Percentiles rank a stretch among this genome's conserved stretches.
Conservation (phyloP, 53 echinoderm and acorn worm genomes). For the Holothuria leucospilota region DNA sequence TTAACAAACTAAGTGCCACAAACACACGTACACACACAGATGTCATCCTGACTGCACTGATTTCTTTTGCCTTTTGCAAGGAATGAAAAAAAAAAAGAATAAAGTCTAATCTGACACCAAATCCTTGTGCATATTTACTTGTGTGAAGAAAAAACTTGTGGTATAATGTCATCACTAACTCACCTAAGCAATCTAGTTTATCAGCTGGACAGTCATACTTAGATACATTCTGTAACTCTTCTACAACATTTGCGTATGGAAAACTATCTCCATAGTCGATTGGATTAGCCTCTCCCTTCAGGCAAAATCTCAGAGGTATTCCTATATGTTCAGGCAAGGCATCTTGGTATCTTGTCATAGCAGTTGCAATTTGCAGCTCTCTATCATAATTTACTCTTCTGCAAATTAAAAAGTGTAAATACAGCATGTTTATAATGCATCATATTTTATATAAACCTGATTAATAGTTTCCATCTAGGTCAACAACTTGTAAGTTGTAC, state of each 20-base stretch:
- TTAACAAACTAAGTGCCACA: too few relatives aligned
- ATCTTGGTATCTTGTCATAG: slow-evolving; percentile 93
- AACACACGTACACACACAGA: too few relatives aligned
- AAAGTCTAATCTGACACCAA: too few relatives aligned
- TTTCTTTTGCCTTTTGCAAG: too few relatives aligned
- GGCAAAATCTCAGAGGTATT: slow-evolving; percentile 83
- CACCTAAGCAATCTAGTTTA: slow-evolving; percentile 95
- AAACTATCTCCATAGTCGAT: slow-evolving; percentile 45
- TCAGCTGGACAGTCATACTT: slow-evolving; percentile 83
- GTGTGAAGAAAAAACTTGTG: too few relatives aligned
- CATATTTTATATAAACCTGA: too few relatives aligned
- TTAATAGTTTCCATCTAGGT: too few relatives aligned
- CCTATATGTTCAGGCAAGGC: slow-evolving; percentile 94
- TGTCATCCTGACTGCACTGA: too few relatives aligned
- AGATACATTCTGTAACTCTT: slow-evolving; percentile 76
- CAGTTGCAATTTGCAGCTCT: slow-evolving; percentile 77
- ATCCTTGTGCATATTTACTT: too few relatives aligned
- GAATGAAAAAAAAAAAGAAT: too few relatives aligned
- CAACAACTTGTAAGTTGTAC: too few relatives aligned
- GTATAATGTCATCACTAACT: not conserved
- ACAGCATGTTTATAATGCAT: not conserved
- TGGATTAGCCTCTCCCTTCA: slow-evolving; percentile 46
- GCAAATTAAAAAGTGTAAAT: slow-evolving; percentile 1
- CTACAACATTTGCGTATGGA: slow-evolving; percentile 84
- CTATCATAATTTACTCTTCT: slow-evolving; percentile 81